Conservation (phyloP, 2,797 vertebrate genomes). For the Muscicapa comitata region DNA sequence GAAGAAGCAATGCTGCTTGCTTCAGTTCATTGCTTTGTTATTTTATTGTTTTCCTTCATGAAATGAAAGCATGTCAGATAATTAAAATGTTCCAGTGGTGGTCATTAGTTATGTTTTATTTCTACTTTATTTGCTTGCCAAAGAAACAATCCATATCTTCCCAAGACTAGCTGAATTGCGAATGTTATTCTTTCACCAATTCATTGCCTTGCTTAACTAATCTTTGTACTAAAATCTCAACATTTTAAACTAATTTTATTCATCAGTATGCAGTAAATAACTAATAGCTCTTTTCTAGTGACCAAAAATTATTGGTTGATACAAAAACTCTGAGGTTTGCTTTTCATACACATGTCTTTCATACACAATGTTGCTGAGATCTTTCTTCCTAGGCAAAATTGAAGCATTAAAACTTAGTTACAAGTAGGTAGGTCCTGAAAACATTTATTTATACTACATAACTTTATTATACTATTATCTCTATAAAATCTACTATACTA, state of each 20-base stretch:
- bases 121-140: neutral
- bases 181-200: neutral
- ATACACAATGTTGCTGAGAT: neutral
- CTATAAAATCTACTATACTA: neutral
- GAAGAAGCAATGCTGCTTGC: neutral
- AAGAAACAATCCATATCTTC: neutral
- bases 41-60: neutral
- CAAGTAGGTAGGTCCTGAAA: neutral
- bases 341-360: neutral
- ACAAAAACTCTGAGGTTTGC: neutral
- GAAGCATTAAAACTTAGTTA: neutral
- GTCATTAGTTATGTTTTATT: neutral
- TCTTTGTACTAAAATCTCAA: neutral
- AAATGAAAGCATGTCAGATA: neutral
- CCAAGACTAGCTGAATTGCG: neutral
- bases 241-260: neutral
- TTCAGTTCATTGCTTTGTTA: neutral
- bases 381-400: neutral
- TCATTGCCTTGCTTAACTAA: neutral
- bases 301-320: neutral
- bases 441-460: neutral
- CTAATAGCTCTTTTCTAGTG: neutral
- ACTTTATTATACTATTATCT: neutral
- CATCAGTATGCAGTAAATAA: neutral
- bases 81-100: neutral